Evolutionary conservation across 2,888 invertebrate species (phyloP), one percentile per base, ranked within the genome.

Genomic region (Cheiracanthium punctorium): DNA sequence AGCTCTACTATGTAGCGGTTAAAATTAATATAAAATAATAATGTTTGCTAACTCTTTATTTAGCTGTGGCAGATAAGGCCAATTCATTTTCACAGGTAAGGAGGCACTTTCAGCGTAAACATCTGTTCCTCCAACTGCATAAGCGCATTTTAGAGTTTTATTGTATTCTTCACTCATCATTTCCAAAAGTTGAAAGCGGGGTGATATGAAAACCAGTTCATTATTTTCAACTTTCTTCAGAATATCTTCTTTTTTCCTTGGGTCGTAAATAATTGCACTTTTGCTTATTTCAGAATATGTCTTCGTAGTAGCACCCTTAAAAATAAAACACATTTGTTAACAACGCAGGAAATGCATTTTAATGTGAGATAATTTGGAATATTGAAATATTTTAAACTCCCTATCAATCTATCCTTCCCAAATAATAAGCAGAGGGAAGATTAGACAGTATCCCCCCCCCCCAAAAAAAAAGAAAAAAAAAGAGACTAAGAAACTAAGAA

Each of bases 31-130:
- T n/a, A n/a, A n/a, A n/a, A n/a, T n/a, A n/a, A n/a, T n/a, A 37
- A 37, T 37, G 17, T 48, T 58, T 1, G 93, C 95, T 94, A 92
- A 96, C 96, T 96, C 95, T 84, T 94, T 93, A 91, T 97, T 96
- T 43, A 97, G 94, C 75, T 95, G 93, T 1, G 94, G 91, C 14
- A 96, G 92, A 90, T 96, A 97, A 0, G 97, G 96, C 90, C 95
- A 96, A 24, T 94, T 94, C 0, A 93, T 92, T 0, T 95, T 94
- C 14, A 97, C 93, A 76, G 96, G 94, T 93, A 97, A 93, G 0
- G 95, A 95, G 52, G 97, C 94, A 89, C 95, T 94, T 91, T 97
- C 97, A 70, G 95, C 94, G 89, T 96, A 93, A 90, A 97, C 95
- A 87, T 96, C 95, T 90, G 96, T 96, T 7, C 93, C 91, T 74